These are phyloP conservation scores for Cotesia glomerata DNA, from an alignment of 1,140 invertebrate genomes.

Conservation along the genomic window DNA sequence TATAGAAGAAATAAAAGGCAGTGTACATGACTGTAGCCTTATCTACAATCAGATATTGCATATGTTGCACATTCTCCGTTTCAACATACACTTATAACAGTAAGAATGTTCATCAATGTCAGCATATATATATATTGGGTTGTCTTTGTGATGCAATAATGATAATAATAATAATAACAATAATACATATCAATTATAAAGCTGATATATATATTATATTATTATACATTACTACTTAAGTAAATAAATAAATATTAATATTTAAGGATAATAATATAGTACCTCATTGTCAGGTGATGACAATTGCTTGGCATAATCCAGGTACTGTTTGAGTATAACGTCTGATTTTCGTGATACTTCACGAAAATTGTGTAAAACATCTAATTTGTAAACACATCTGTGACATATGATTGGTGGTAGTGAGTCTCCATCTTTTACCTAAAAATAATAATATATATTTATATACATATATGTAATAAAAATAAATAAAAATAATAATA, in stretches of 20 bases:
- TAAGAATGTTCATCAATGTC: conserved; percentile 46
- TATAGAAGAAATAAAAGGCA: conserved; percentile 24
- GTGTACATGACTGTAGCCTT: conserved; percentile 42
- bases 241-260: not conserved
- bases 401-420: conserved; percentile 64
- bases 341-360: conserved; percentile 63
- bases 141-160: conserved; percentile 26
- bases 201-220: conserved; percentile 1
- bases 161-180: conserved; percentile 24
- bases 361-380: conserved; percentile 62
- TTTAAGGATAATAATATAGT: conserved; percentile 16
- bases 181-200: not conserved
- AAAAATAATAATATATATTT: conserved; percentile 25
- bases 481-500: not conserved
- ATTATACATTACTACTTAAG: not conserved
- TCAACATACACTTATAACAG: conserved; percentile 53
- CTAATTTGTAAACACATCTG: conserved; percentile 62
- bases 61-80: conserved; percentile 52
- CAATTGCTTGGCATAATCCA: conserved; percentile 62
- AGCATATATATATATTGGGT: conserved; percentile 42
- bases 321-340: conserved; percentile 63
- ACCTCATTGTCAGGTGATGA: conserved; percentile 55
- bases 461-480: not conserved
- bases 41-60: conserved; percentile 53
- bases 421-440: conserved; percentile 63